Conservation (phyloP, 35 echinoderm and acorn worm species). For the Lytechinus variegatus region DNA sequence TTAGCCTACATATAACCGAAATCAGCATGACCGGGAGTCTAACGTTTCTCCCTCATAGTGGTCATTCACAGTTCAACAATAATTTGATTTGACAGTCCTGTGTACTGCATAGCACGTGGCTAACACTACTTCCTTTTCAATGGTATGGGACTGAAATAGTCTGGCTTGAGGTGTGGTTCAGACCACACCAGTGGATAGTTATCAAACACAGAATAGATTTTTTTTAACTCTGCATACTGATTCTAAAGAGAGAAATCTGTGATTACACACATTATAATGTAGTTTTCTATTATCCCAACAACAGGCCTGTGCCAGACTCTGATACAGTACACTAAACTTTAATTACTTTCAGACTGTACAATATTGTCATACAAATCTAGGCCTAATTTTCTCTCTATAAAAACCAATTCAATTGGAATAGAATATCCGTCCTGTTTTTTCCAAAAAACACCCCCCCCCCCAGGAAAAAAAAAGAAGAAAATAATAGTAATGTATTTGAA, state of each 20-base stretch:
- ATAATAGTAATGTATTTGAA: too few species aligned
- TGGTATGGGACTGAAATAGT: slow-evolving; percentile 4
- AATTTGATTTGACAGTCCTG: neutral
- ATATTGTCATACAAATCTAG: too few species aligned
- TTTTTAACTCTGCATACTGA: too few species aligned
- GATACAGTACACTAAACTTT: too few species aligned
- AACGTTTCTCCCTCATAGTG: neutral
- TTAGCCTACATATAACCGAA: neutral
- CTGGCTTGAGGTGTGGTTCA: neutral
- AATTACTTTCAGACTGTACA: too few species aligned
- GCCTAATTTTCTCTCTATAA: neutral
- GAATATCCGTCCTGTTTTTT: neutral
- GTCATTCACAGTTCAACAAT: slow-evolving; percentile 11
- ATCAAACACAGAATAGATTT: neutral
- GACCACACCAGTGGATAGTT: neutral
- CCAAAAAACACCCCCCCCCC: neutral
- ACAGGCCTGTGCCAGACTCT: too few species aligned
- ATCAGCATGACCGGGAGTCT: slow-evolving; percentile 8
- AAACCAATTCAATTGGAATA: neutral
- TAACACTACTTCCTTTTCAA: slow-evolving; percentile 11
- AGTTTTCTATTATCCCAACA: too few species aligned
- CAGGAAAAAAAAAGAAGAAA: too few species aligned
- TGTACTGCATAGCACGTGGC: neutral
- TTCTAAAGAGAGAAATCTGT: too few species aligned
- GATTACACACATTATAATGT: too few species aligned